Conservation (phyloP, 2,888 invertebrate genomes). For the Endomychus coccineus region DNA sequence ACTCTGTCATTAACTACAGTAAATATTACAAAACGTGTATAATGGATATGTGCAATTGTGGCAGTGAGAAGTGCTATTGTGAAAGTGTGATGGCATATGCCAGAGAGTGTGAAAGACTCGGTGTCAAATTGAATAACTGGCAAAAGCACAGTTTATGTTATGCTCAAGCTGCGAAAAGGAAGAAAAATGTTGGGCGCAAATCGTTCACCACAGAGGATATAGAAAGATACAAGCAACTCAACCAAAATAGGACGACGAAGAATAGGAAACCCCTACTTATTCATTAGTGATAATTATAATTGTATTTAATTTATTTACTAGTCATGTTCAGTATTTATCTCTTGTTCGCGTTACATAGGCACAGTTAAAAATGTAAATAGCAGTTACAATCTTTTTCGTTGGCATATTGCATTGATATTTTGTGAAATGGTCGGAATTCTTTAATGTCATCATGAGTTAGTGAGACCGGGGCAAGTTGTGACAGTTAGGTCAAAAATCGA, state of each 20-base stretch:
- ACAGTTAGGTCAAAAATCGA: no score
- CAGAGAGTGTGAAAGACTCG: slow-evolving; percentile 74
- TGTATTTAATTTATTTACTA: slow-evolving; percentile 28
- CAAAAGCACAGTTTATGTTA: slow-evolving; percentile 43
- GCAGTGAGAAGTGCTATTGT: slow-evolving; percentile 74
- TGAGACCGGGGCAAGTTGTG: no score
- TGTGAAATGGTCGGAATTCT: no score
- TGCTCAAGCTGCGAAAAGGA: slow-evolving; percentile 8
- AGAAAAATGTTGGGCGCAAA: slow-evolving; percentile 7
- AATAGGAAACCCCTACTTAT: slow-evolving; percentile 23
- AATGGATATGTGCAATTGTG: slow-evolving; percentile 81
- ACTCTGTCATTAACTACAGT: slow-evolving; percentile 67
- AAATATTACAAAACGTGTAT: slow-evolving; percentile 83
- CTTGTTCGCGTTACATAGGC: no score
- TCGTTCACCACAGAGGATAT: slow-evolving; percentile 21
- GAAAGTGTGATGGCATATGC: slow-evolving; percentile 86
- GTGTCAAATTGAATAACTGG: slow-evolving; percentile 68
- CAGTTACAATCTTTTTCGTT: no score
- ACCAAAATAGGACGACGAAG: slow-evolving; percentile 19
- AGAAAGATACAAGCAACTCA: slow-evolving; percentile 17
- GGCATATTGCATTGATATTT: no score
- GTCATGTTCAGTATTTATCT: slow-evolving; percentile 40
- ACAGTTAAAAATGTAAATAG: no score
- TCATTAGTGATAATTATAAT: slow-evolving; percentile 19
- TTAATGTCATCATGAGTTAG: no score